Evolutionary conservation across 2,797 vertebrate species (phyloP), one percentile per base, ranked within the genome.

Genomic region (Crocodylus rhombifer): DNA sequence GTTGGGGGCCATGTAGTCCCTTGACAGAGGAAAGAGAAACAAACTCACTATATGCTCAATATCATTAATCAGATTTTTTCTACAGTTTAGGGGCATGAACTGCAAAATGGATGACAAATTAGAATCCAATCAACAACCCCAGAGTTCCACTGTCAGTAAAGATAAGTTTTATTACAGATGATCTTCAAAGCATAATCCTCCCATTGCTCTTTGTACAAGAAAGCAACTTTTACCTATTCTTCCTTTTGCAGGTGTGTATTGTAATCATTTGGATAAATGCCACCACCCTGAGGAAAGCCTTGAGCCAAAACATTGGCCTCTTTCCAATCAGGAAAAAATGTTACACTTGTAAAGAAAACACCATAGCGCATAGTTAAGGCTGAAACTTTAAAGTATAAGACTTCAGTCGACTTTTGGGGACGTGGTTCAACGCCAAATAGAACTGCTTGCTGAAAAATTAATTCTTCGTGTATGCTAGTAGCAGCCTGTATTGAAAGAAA

Each of bases 281-380:
- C 91, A 94, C n/a, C 69, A 86, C 88, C 58, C 69, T 11, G 42
- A 77, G 76, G 57, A 85, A 78, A 20, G 84, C 89, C 80, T 64
- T 30, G 69, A 87, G 94, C 86, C 84, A 33, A 55, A 89, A 73
- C 79, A n/a, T 33, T n/a, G 57, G 56, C 78, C 57, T 18, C 9
- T 74, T 42, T 73, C 87, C 84, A 4, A 1, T 16, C 0, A 0
- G 7, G 28, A 75, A 78, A 51, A 87, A 71, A 6, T 42, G 79
- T 10, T 55, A 80, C 75, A 30, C 86, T 69, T 76, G n/a, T 21
- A 17, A 60, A 61, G 80, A 42, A 67, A 9, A 33, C 20, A 0
- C 10, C 0, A 0, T 60, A 51, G 80, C 88, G 57, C 36, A 0
- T n/a, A 3, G 10, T 5, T 36, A 12, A 71, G 28, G 7, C 3